phyloP scores from a whole-genome alignment of 2,797 vertebrate genomes.

The Eulemur rubriventer region DNA sequence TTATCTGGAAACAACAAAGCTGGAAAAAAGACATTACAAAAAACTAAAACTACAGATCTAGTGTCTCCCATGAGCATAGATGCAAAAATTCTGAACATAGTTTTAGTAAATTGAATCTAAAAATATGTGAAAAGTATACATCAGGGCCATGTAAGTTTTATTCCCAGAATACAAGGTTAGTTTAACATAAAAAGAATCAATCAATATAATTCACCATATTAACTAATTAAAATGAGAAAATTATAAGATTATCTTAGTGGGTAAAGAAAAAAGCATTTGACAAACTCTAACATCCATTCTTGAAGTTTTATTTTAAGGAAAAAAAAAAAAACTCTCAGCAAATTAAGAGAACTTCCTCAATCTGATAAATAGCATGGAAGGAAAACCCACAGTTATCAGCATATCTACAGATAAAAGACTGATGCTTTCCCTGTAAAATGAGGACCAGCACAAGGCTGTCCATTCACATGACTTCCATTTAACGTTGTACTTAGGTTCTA shows the following conservation, averaged over 20 bases:
- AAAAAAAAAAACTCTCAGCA: not conserved
- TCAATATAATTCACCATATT: not conserved
- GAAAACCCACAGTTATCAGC: not conserved
- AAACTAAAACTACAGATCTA: not conserved
- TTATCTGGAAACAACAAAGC: not conserved
- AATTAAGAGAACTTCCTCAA: not conserved
- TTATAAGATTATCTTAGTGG: not conserved
- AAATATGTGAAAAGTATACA: not conserved
- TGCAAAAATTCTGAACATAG: not conserved
- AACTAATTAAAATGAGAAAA: slow-evolving; percentile 24
- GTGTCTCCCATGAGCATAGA: not conserved
- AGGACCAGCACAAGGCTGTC: not conserved
- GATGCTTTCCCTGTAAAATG: not conserved
- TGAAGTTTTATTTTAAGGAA: not conserved
- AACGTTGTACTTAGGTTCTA: not conserved
- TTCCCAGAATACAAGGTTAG: not conserved
- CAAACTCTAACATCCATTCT: not conserved
- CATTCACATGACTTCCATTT: not conserved
- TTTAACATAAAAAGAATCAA: not conserved
- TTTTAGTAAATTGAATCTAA: not conserved
- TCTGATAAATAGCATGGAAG: not conserved
- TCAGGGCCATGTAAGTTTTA: not conserved
- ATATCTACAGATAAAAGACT: not conserved
- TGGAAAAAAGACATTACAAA: not conserved
- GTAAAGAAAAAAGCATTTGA: not conserved